These are phyloP conservation scores for Mystacornis crossleyi DNA, from an alignment of 2,113 vertebrate species.

Conservation along the genomic window DNA sequence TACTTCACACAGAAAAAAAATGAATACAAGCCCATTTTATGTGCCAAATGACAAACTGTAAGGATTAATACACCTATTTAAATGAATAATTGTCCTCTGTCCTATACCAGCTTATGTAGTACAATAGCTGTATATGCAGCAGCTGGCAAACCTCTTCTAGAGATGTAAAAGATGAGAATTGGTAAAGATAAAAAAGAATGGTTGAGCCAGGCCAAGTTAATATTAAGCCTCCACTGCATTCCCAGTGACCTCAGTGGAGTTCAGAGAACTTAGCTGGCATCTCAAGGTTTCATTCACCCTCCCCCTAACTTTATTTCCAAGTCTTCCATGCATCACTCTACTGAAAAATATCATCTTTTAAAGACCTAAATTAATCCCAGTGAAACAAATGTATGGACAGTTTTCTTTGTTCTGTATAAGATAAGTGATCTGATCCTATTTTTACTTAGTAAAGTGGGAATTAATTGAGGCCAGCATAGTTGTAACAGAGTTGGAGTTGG, in stretches of 20 bases:
- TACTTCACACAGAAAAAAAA: constrained; percentile 49
- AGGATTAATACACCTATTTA: constrained; percentile 55
- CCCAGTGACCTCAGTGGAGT: not conserved
- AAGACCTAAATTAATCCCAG: not conserved
- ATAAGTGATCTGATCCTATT: not conserved
- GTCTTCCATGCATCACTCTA: not conserved
- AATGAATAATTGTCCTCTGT: constrained; percentile 22
- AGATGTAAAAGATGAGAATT: constrained; percentile 26
- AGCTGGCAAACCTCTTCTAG: constrained; percentile 5
- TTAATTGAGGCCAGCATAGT: not conserved
- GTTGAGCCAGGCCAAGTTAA: not conserved
- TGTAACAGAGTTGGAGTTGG: not conserved
- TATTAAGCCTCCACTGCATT: not conserved
- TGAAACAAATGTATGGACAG: not conserved
- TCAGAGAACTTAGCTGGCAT: not conserved
- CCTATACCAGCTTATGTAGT: not conserved
- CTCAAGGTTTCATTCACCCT: not conserved
- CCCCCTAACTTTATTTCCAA: not conserved
- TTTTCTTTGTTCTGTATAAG: not conserved
- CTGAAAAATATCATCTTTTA: not conserved
- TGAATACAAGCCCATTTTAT: constrained; percentile 27
- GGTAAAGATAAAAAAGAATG: constrained; percentile 35
- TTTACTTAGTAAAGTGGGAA: not conserved
- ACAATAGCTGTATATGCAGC: constrained; percentile 1
- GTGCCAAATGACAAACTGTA: constrained; percentile 29